Evolutionary conservation across 1,140 invertebrate species (phyloP).

Genomic region (Mactra quadrangularis): DNA sequence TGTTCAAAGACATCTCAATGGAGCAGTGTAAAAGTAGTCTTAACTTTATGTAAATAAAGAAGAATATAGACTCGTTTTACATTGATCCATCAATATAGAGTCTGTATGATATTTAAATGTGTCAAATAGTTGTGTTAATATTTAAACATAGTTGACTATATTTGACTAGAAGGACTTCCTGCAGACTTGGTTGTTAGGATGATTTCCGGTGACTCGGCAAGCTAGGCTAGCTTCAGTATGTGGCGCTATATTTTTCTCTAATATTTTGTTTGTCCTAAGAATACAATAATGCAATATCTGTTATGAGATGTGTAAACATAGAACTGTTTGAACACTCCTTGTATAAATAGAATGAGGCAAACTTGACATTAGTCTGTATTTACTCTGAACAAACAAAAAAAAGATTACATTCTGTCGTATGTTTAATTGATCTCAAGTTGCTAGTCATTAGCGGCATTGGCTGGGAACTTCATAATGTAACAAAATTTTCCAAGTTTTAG

Average conservation of each 20-base stretch:
- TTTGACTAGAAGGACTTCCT: too few relatives aligned
- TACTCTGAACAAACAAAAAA: conserved; percentile 49
- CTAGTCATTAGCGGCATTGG: conserved; percentile 48
- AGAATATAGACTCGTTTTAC: too few relatives aligned
- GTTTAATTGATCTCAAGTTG: conserved; percentile 58
- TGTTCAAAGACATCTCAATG: too few relatives aligned
- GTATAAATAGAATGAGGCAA: conserved; percentile 51
- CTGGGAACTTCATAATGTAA: conserved; percentile 31
- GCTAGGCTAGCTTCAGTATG: conserved; percentile 8
- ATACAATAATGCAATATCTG: conserved; percentile 63
- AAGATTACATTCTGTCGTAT: conserved; percentile 63
- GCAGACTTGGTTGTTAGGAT: too few relatives aligned
- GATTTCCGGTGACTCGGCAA: not conserved
- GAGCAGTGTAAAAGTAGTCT: too few relatives aligned
- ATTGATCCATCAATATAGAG: too few relatives aligned
- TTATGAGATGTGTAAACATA: conserved; percentile 57
- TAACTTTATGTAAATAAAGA: too few relatives aligned
- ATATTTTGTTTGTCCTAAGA: conserved; percentile 12
- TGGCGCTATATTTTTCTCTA: too few relatives aligned
- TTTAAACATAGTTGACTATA: too few relatives aligned
- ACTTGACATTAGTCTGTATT: conserved; percentile 64
- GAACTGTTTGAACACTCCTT: conserved; percentile 40
- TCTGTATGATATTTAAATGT: too few relatives aligned
- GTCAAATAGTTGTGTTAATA: too few relatives aligned
- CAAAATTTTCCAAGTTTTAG: conserved; percentile 6